phyloP scores from a whole-genome alignment of 2,113 vertebrate genomes.

The Misgurnus mizolepis region DNA sequence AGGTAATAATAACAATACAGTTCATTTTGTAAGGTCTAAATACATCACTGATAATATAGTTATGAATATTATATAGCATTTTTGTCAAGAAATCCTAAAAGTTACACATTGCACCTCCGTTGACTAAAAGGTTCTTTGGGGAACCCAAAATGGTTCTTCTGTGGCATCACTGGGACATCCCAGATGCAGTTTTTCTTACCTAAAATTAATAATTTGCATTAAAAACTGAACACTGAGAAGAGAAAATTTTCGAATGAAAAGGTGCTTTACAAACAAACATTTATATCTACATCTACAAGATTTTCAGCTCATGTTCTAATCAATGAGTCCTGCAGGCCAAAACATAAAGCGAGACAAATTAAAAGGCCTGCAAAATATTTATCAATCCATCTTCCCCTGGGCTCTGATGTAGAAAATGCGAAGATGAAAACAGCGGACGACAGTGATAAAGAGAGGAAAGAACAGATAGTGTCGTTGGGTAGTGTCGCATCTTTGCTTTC shows the following conservation, averaged over 20 bases:
- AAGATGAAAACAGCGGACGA: conserved; percentile 63
- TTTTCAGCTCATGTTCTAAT: conserved; percentile 31
- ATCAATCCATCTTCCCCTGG: conserved; percentile 58
- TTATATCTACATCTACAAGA: conserved; percentile 16
- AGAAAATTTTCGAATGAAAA: neutral
- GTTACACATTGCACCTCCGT: too few relatives aligned
- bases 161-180: too few relatives aligned
- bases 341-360: conserved; percentile 23
- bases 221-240: neutral
- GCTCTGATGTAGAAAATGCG: conserved; percentile 70
- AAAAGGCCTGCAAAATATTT: conserved; percentile 41
- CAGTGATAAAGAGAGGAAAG: conserved; percentile 68
- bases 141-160: too few relatives aligned
- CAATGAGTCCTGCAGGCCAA: conserved; percentile 29
- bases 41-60: too few relatives aligned
- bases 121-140: too few relatives aligned
- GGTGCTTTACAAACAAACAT: conserved; percentile 20
- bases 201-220: too few relatives aligned
- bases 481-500: conserved; percentile 65
- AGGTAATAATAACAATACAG: too few relatives aligned
- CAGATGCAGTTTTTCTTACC: too few relatives aligned
- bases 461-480: conserved; percentile 57
- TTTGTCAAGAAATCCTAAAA: too few relatives aligned
- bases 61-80: too few relatives aligned
- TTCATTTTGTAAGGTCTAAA: too few relatives aligned